Evolutionary conservation across 2,797 vertebrate genomes (phyloP).

Genomic region (Alosa sapidissima): DNA sequence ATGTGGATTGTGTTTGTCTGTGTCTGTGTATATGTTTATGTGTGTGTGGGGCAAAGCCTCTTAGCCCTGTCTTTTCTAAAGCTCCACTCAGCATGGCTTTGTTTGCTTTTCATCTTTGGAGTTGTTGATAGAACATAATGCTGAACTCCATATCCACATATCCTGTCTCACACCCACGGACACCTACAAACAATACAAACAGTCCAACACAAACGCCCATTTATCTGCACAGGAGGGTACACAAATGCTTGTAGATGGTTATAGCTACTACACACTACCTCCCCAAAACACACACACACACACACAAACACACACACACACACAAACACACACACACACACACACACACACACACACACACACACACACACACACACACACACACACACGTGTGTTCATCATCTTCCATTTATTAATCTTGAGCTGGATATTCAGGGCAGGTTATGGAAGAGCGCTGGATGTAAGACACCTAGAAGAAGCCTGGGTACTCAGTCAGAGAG

Average conservation of each 20-base stretch:
- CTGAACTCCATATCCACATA: conserved; percentile 32
- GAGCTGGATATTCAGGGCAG: not conserved
- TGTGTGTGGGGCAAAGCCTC: conserved; percentile 1
- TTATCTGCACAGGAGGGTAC: conserved; percentile 13
- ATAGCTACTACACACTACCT: not conserved
- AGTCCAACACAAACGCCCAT: conserved; percentile 22
- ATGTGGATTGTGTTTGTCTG: conserved; percentile 1
- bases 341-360: conserved; percentile 21
- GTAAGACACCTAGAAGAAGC: not conserved
- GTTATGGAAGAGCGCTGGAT: not conserved
- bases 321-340: conserved; percentile 24
- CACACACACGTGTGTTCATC: conserved; percentile 13
- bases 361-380: conserved; percentile 18
- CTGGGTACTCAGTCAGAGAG: not conserved
- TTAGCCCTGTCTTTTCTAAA: conserved; percentile 18
- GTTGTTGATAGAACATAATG: conserved; percentile 38
- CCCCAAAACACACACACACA: not conserved
- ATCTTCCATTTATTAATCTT: not conserved
- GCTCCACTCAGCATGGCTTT: conserved; percentile 3
- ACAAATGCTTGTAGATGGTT: not conserved
- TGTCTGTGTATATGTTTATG: conserved; percentile 12
- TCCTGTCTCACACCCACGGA: conserved; percentile 40
- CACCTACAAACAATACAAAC: conserved; percentile 28
- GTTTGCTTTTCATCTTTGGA: conserved; percentile 38
- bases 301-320: conserved; percentile 18